Conservation (phyloP, 2,797 vertebrate genomes). For the Botia almorhae region DNA sequence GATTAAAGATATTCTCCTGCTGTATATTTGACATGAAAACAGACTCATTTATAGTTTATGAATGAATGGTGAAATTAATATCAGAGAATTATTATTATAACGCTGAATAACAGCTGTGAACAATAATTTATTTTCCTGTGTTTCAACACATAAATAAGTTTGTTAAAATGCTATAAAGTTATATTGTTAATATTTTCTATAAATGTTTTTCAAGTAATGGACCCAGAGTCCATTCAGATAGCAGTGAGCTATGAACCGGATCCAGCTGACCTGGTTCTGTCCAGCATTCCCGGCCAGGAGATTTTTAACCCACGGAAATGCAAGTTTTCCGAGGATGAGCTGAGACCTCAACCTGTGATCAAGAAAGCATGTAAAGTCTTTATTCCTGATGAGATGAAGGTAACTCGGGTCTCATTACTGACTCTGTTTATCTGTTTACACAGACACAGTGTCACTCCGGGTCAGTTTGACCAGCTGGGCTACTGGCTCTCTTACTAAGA, state of each 20-base stretch:
- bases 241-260: slow-evolving; percentile 86
- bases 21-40: too few species aligned
- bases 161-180: too few species aligned
- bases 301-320: slow-evolving; percentile 88
- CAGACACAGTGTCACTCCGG: too few species aligned
- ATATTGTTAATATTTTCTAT: too few species aligned
- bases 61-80: too few species aligned
- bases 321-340: slow-evolving; percentile 89
- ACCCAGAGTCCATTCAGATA: slow-evolving; percentile 88
- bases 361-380: slow-evolving; percentile 91
- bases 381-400: slow-evolving; percentile 90
- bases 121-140: too few species aligned
- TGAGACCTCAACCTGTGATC: slow-evolving; percentile 91
- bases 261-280: slow-evolving; percentile 87
- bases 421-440: too few species aligned
- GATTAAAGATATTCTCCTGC: too few species aligned
- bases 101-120: too few species aligned
- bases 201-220: slow-evolving; percentile 64
- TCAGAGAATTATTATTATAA: too few species aligned
- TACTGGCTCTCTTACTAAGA: slow-evolving; percentile 66
- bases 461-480: slow-evolving; percentile 49
- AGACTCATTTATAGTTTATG: too few species aligned
- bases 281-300: slow-evolving; percentile 89
- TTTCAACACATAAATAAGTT: too few species aligned
- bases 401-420: slow-evolving; percentile 81